A percentile compares a stretch with the other conserved stretches of the same genome.
phyloP scores from a whole-genome alignment of 2,113 vertebrate genomes.

The Gymnocephalus cernua region DNA sequence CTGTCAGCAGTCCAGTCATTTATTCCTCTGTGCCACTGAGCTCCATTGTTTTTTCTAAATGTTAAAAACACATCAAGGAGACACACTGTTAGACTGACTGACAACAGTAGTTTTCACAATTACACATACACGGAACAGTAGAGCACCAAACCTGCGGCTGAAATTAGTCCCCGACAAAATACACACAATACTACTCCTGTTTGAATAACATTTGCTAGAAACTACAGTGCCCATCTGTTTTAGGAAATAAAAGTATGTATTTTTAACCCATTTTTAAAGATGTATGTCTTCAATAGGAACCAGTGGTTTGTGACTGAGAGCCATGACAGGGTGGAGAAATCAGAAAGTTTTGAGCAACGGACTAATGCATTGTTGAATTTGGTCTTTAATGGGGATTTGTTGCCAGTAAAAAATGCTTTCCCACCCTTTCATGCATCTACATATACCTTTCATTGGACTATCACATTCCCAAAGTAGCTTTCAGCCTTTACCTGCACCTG shows the following conservation, averaged over 20 bases:
- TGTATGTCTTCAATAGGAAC: too few relatives aligned
- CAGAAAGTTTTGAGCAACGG: not conserved
- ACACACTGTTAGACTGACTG: not conserved
- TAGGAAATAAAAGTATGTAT: too few relatives aligned
- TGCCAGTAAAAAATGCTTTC: not conserved
- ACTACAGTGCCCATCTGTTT: too few relatives aligned
- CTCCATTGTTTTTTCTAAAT: not conserved
- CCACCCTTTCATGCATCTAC: not conserved
- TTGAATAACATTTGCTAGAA: not conserved
- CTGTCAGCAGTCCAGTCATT: constrained; percentile 19
- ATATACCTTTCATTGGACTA: not conserved
- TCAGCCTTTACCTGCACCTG: not conserved
- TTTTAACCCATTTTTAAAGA: too few relatives aligned
- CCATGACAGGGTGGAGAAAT: not conserved
- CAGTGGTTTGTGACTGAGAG: not conserved
- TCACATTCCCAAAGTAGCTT: too few relatives aligned
- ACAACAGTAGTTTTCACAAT: not conserved
- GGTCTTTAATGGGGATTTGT: not conserved
- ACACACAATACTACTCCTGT: not conserved
- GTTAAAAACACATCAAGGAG: not conserved
- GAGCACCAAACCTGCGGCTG: not conserved
- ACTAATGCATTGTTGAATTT: not conserved
- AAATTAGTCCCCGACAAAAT: not conserved
- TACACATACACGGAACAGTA: not conserved
- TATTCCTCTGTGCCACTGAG: not conserved